Evolutionary conservation across 2,113 vertebrate species (phyloP), one percentile per base, ranked within the genome.

Genomic region (Toxotes chatareus): DNA sequence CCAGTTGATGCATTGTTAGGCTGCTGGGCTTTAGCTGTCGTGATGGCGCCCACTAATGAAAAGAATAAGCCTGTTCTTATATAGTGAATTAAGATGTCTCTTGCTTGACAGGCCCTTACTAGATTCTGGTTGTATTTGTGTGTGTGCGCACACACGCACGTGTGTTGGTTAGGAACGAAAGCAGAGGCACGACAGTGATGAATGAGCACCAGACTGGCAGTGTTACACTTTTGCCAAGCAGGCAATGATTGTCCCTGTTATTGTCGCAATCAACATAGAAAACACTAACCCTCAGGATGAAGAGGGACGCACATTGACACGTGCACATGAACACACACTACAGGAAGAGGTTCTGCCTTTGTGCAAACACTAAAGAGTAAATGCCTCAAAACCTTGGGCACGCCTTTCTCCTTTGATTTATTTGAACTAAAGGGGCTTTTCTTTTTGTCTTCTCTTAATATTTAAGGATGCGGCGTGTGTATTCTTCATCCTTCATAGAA

Each of bases 241-340:
- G 72, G 72, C 73, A 72, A 83, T 90, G 82, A 91, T 91, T 46
- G 44, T 89, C 66, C 36, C 72, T 53, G 83, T 91, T 88, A 73
- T 78, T 88, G 87, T 91, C 77, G 84, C 84, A 87, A 91, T 91
- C 86, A 88, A 75, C 70, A 80, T 79, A 86, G 72, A 76, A 81
- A 83, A 83, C 63, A 60, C 9, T 2, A 66, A 64, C 73, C 83
- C 47, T 55, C 56, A 12, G 72, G 75, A 83, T 42, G 21, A 83
- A 55, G 61, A 27, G 47, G 1, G 47, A 36, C 70, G 38, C 56
- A 13, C 31, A 36, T 67, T 47, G 49, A 17, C 47, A 10, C 12
- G 9, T 7, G 31, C 38, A 17, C n/a, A 16, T n/a, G 19, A 13
- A 21, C 36, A 11, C 23, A 51, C 47, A 8, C 23, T 4, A 17